Evolutionary conservation across 2,797 vertebrate species (phyloP).

Genomic region (Mallotus villosus): DNA sequence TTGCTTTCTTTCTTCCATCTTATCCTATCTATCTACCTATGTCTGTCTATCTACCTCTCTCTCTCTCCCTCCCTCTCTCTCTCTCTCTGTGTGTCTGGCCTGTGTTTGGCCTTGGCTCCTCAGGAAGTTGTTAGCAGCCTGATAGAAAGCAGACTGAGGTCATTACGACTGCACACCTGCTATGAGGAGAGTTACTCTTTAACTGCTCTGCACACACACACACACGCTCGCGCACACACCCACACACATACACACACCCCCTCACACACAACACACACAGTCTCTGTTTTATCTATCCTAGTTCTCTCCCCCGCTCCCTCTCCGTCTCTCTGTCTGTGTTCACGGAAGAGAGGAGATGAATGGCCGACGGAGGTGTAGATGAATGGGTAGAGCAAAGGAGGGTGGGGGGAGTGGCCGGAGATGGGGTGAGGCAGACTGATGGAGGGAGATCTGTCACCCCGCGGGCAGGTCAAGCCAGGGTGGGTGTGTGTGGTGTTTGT

Average conservation of each 20-base stretch:
- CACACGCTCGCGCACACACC: slow-evolving; percentile 15
- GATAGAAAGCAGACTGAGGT: slow-evolving; percentile 69
- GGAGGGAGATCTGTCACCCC: slow-evolving; percentile 37
- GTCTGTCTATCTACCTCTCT: slow-evolving; percentile 44
- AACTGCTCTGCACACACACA: slow-evolving; percentile 63
- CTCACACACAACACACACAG: slow-evolving; percentile 1
- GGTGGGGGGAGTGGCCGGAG: slow-evolving; percentile 50
- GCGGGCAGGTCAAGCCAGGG: slow-evolving; percentile 48
- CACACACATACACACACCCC: background rate
- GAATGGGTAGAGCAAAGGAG: slow-evolving; percentile 39
- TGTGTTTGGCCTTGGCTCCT: slow-evolving; percentile 65
- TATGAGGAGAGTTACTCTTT: slow-evolving; percentile 69
- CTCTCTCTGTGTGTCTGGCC: slow-evolving; percentile 49
- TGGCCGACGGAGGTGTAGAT: slow-evolving; percentile 55
- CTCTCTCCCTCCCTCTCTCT: slow-evolving; percentile 4
- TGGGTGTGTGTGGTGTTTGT: slow-evolving; percentile 25
- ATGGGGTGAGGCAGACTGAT: slow-evolving; percentile 38
- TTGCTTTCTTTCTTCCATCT: slow-evolving; percentile 21
- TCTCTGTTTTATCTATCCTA: slow-evolving; percentile 37
- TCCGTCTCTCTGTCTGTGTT: slow-evolving; percentile 47
- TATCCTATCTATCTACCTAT: slow-evolving; percentile 22
- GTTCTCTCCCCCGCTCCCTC: slow-evolving; percentile 57
- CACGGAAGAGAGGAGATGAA: slow-evolving; percentile 57
- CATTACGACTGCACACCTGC: slow-evolving; percentile 73
- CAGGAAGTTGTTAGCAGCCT: slow-evolving; percentile 70